Evolutionary conservation across 2,888 invertebrate species (phyloP), one percentile per base, ranked within the genome.

Genomic region (Chymomyza procnemis): DNA sequence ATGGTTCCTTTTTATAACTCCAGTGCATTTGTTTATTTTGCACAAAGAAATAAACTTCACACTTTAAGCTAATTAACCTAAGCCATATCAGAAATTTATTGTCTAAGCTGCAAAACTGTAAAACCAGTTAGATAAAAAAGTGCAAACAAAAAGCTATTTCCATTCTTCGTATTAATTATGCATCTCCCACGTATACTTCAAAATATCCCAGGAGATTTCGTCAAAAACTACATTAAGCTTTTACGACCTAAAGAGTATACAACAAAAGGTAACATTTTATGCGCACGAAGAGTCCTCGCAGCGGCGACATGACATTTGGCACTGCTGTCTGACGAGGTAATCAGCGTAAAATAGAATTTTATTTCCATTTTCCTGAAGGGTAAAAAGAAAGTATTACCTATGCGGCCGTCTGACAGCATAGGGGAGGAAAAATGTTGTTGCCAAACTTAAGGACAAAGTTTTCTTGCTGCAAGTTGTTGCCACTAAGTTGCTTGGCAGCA

Each of bases 341-440:
- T 78, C 85, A 83, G 80, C 76, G 76, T 78, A 71, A 86, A 85
- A 85, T 71, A 73, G 63, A 79, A 81, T 86, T 86, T 73, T 68
- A 71, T 65, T 61, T 65, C 21, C 12, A 54, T 41, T 30, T 30
- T 67, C 66, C 63, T 63, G 58, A 66, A 76, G 76, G 73, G 70
- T 69, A 41, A 48, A 41, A 50, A 41, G 12, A 41, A 12, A 26
- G 26, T 26, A 41, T 12, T 41, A 41, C 34, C 34, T 41, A 74
- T 74, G 66, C 67, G 64, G 30, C 58, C 5, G 34, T n/a, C 18
- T 41, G 41, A 18, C n/a, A 34, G 21, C 3, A 58, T 41, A 12
- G 30, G 4, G 22, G 26, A 22, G 52, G 67, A 55, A 60, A 66
- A 70, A 60, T 63, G 59, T 55, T 63, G 59, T 55, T 56, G 58